phyloP scores from a whole-genome alignment of 2,113 vertebrate genomes.

The Coracopsis vasa region DNA sequence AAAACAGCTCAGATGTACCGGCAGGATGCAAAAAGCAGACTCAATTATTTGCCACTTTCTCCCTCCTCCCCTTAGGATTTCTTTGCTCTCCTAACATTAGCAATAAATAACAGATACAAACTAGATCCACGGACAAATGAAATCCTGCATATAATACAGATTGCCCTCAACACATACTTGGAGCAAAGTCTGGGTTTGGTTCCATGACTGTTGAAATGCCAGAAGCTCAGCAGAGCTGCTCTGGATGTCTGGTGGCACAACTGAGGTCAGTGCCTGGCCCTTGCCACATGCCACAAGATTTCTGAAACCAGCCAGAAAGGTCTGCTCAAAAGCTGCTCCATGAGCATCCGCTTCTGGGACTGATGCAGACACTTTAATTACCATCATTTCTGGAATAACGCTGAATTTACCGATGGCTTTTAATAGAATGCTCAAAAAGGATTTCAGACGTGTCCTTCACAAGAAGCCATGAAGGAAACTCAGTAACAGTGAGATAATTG shows the following conservation, averaged over 20 bases:
- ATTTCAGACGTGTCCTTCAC: conserved; percentile 47
- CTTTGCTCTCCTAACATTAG: not conserved
- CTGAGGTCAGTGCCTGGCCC: not conserved
- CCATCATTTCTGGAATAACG: not conserved
- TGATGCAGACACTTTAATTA: not conserved
- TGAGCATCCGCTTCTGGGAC: not conserved
- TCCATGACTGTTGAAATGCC: not conserved
- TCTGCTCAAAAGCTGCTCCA: not conserved
- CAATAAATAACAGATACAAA: not conserved
- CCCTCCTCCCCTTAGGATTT: not conserved
- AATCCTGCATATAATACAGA: not conserved
- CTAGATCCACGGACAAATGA: not conserved
- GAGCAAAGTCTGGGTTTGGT: not conserved
- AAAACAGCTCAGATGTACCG: conserved; percentile 44
- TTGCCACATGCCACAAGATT: rapidly evolving
- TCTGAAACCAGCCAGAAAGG: not conserved
- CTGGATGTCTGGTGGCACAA: not conserved
- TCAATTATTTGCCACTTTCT: not conserved
- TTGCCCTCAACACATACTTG: not conserved
- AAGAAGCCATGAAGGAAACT: conserved; percentile 50
- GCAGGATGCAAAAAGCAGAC: conserved; percentile 13
- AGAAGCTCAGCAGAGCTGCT: not conserved
- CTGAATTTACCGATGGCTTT: conserved; percentile 42
- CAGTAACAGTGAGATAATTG: conserved; percentile 27
- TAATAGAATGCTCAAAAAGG: conserved; percentile 42